These are phyloP conservation scores for Protonibea diacanthus DNA, from an alignment of 2,797 vertebrate genomes.

Conservation along the genomic window DNA sequence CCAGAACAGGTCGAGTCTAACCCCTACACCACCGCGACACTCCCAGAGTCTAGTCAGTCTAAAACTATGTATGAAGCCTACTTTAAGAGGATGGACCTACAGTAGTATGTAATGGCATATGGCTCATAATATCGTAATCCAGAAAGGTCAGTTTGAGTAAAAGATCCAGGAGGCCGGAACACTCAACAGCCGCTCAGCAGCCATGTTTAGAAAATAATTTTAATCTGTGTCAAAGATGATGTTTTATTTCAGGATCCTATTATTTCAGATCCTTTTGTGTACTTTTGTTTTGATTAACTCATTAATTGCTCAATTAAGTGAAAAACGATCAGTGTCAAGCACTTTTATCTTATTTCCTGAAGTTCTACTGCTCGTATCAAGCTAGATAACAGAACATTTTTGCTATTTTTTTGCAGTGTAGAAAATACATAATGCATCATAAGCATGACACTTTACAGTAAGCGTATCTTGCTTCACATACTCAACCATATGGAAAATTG, in stretches of 20 bases:
- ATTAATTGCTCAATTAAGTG: background rate
- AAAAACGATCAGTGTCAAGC: background rate
- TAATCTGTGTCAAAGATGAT: too few relatives aligned
- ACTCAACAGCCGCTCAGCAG: background rate
- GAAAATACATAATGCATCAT: slow-evolving; percentile 19
- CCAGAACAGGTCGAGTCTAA: background rate
- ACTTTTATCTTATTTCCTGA: background rate
- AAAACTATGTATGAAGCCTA: background rate
- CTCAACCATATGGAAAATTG: slow-evolving; percentile 57
- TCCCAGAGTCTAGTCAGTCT: background rate
- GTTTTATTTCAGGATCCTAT: background rate
- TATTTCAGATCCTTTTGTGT: background rate
- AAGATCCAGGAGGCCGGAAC: background rate
- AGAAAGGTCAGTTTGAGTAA: too few relatives aligned
- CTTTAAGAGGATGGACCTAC: background rate
- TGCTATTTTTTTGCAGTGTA: slow-evolving; percentile 3
- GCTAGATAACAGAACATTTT: too few relatives aligned
- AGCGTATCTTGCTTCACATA: slow-evolving; percentile 44
- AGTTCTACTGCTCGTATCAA: background rate
- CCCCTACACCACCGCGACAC: too few relatives aligned
- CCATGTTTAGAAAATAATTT: too few relatives aligned
- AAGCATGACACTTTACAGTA: slow-evolving; percentile 35
- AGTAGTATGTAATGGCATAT: too few relatives aligned
- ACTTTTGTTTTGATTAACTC: background rate
- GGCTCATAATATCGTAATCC: background rate